phyloP scores from a whole-genome alignment of 2,797 vertebrate species.

The Lacerta bilineata region DNA sequence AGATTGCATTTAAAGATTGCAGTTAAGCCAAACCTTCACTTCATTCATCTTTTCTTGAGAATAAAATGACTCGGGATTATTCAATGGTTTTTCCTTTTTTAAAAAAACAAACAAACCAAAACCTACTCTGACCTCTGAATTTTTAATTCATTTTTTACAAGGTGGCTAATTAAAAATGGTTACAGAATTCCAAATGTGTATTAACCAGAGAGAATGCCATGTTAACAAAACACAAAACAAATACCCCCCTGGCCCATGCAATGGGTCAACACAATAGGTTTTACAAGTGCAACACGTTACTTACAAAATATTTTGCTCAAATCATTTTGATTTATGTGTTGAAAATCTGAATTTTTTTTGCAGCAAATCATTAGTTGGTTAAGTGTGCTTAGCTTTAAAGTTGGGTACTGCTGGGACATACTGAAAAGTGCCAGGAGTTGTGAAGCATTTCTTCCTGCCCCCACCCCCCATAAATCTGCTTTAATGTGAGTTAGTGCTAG shows the following conservation, averaged over 20 bases:
- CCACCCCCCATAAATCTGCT: neutral
- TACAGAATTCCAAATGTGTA: neutral
- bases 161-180: neutral
- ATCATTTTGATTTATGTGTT: neutral
- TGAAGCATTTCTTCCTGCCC: neutral
- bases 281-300: neutral
- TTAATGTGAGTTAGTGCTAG: neutral
- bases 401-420: neutral
- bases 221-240: neutral
- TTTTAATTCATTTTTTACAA: neutral
- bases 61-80: neutral
- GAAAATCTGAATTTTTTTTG: neutral
- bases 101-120: neutral
- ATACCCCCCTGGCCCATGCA: neutral
- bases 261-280: neutral
- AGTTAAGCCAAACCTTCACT: neutral
- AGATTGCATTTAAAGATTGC: constrained; percentile 5
- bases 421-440: neutral
- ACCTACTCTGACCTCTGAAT: neutral
- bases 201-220: neutral
- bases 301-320: neutral
- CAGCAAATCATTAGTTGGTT: neutral
- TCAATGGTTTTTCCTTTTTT: neutral
- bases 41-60: neutral
- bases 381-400: neutral